Conservation (phyloP, 30 jellyfish, hydroid and myxozoan genomes). For the Pseudorhiza aurosa region DNA sequence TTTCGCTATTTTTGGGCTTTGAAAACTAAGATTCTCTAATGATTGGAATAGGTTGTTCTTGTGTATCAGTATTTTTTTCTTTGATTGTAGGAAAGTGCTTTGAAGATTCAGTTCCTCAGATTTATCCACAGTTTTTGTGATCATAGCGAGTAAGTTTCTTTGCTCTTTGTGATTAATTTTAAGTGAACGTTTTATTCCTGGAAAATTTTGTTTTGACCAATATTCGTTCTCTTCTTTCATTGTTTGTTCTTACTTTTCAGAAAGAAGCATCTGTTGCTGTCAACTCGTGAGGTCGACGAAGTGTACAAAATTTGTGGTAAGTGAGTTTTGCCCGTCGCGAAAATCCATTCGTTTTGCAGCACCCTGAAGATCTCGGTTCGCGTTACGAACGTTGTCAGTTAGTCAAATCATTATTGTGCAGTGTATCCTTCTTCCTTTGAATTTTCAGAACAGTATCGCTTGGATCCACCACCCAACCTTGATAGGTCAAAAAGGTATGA, state of each 20-base stretch:
- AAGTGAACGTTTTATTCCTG: too few species aligned
- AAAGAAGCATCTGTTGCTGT: constrained; percentile 76
- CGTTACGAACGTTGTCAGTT: too few species aligned
- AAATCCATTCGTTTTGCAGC: too few species aligned
- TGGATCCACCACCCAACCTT: constrained; percentile 64
- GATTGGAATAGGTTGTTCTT: too few species aligned
- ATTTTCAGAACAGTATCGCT: constrained; percentile 48
- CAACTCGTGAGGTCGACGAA: constrained; percentile 86
- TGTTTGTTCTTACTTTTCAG: constrained; percentile 48
- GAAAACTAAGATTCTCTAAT: too few species aligned
- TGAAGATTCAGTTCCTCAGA: constrained; percentile 92
- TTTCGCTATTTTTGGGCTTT: too few species aligned
- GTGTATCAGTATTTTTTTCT: background rate
- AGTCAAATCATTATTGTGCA: too few species aligned
- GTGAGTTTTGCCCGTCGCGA: too few species aligned
- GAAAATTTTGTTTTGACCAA: background rate
- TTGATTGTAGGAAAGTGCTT: constrained; percentile 84
- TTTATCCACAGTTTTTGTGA: constrained; percentile 98
- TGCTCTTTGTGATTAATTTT: background rate
- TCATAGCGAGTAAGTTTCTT: constrained; percentile 93
- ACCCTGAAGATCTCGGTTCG: too few species aligned
- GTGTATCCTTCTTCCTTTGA: too few species aligned
- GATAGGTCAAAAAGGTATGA: constrained; percentile 75
- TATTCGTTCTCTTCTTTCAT: background rate
- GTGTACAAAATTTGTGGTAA: constrained; percentile 78